Base-by-base conservation (phyloP, 2,797 vertebrate species). In the Zenarchopterus dispar region DNA sequence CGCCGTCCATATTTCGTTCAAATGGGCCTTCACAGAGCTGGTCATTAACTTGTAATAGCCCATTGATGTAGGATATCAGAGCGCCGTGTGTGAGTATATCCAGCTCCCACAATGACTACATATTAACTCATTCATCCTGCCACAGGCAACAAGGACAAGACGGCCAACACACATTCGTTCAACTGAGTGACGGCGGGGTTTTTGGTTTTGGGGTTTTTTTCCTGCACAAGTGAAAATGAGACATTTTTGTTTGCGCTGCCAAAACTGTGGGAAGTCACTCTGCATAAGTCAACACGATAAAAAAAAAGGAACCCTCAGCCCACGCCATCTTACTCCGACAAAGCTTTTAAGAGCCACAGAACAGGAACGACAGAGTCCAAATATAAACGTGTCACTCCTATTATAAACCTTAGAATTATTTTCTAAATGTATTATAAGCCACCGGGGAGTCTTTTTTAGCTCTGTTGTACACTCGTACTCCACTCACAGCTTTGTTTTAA, bases 11-110 rank as follows among this genome's bases (percentile, higher is more conserved):
- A 90, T 90, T 89, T 89, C 67, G 75, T 75, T 79, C 74, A 89
- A 91, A 92, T 92, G 85, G 86, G 63, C 74, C 72, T 88, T 85
- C 75, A 63, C 77, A 73, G 78, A 75, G 66, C 81, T 73, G 84
- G 77, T 87, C 88, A 85, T 90, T 88, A 88, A 84, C 88, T 85
- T 78, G 87, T 87, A 89, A 89, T 84, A 82, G 85, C 84, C 88
- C 82, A 82, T 87, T 89, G 89, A 89, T 87, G 87, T 85, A 66
- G 82, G 84, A 79, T 87, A 89, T 85, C 83, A 88, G 77, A 84
- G 84, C 56, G 18, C 79, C 11, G 51, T 71, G 81, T 89, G 84
- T 85, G 85, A 89, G 82, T 84, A 70, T 89, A 86, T 83, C 80
- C 79, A 80, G 74, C 79, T 67, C 31, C 8, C 80, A 82, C 84